A percentile compares a stretch with the other conserved stretches of the same genome.
phyloP scores from a whole-genome alignment of 2,797 vertebrate genomes.

The Lates japonicus region DNA sequence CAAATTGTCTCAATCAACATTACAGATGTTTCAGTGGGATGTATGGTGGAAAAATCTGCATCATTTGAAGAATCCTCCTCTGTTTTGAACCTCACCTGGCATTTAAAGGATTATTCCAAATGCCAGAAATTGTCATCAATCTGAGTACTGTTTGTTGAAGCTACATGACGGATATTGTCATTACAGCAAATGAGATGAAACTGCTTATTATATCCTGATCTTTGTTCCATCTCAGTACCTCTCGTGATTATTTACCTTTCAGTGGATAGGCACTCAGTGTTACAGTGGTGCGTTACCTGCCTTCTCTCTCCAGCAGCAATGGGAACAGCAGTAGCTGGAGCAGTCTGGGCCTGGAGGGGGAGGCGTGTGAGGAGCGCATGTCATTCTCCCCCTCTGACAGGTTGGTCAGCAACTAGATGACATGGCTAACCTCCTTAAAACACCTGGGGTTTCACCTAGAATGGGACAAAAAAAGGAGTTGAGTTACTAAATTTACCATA shows the following conservation, averaged over 20 bases:
- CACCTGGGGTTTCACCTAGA: constrained; percentile 39
- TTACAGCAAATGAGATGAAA: constrained; percentile 25
- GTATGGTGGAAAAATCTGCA: constrained; percentile 46
- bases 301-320: constrained; percentile 93
- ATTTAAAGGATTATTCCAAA: constrained; percentile 52
- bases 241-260: neutral
- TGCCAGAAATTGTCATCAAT: constrained; percentile 26
- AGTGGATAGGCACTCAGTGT: neutral
- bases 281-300: constrained; percentile 49
- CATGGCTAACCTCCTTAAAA: constrained; percentile 78
- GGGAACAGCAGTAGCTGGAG: constrained; percentile 99
- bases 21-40: constrained; percentile 42
- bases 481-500: neutral
- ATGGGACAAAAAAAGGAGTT: constrained; percentile 53
- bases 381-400: constrained; percentile 99
- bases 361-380: constrained; percentile 97
- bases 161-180: constrained; percentile 22
- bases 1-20: constrained; percentile 41
- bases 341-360: constrained; percentile 99
- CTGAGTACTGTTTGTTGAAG: constrained; percentile 37
- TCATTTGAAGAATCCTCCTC: constrained; percentile 38
- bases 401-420: constrained; percentile 89
- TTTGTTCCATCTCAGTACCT: constrained; percentile 32
- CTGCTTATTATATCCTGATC: constrained; percentile 40
- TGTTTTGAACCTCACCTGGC: constrained; percentile 51